Evolutionary conservation across 2,113 vertebrate species (phyloP), one percentile per base, ranked within the genome.

Genomic region (Isurus oxyrinchus): DNA sequence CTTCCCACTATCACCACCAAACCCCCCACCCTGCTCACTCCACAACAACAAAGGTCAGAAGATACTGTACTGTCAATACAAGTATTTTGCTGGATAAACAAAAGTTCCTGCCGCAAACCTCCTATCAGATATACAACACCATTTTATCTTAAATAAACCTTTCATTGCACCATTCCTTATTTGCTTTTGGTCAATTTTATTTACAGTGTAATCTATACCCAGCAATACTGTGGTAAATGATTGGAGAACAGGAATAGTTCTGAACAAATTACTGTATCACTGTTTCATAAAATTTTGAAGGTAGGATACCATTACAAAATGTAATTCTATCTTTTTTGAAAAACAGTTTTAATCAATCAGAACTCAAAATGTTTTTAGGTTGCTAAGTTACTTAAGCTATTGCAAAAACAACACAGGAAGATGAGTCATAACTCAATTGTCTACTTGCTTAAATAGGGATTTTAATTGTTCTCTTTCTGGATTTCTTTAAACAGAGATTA

Each of bases 151-250:
- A 69, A 72, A 69, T 69, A 95, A 69, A 25, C 94, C 10, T 44
- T 25, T 95, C 40, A 31, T 53, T 95, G 35, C 94, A 95, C 6
- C 66, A 95, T 49, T 95, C 40, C 7, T 59, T 95, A 69, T 95
- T 95, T 95, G 66, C 63, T 69, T 95, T 95, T 44, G 63, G 94
- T 69, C 44, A 95, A 72, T 69, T 27, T 69, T 69, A 49, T 95
- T 95, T 69, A 23, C 93, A 69, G 94, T 95, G 66, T 13, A 69
- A 66, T 44, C 21, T 13, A 49, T 49, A 44, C 40, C 40, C 21
- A 95, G 44, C 66, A 95, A 95, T 95, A 14, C 66, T 69, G 40
- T 44, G 63, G 10, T 95, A 67, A 95, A 69, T 95, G 35, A 91
- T 59, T 59, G 25, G 66, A 95, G 44, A 95, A 95, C n/a, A 66